Conservation (phyloP, 2,888 invertebrate species). For the Halictus quadricinctus region DNA sequence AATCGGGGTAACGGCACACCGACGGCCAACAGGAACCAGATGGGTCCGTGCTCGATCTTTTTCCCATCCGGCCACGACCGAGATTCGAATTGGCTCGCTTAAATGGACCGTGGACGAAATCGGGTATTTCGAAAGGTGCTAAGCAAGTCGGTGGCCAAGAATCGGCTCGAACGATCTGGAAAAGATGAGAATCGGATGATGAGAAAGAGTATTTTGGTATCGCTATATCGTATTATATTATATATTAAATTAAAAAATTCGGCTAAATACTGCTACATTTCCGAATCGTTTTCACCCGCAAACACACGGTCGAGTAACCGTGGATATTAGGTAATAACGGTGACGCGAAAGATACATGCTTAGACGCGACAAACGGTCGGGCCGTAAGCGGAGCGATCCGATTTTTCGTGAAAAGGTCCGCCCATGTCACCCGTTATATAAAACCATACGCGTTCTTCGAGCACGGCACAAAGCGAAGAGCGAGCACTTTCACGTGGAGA, state of each 20-base stretch:
- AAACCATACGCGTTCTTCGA: conserved; percentile 67
- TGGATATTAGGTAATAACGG: neutral
- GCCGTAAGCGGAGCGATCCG: conserved; percentile 12
- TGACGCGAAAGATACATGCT: neutral
- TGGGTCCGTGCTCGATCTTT: neutral
- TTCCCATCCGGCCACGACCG: conserved; percentile 1
- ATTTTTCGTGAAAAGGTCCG: conserved; percentile 42
- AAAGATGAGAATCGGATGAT: neutral
- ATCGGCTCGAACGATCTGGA: neutral
- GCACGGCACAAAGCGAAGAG: conserved; percentile 71
- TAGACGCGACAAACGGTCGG: neutral
- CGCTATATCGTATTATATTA: neutral
- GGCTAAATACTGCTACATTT: neutral
- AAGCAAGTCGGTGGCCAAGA: neutral
- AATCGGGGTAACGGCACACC: neutral
- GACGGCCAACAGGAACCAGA: neutral
- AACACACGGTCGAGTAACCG: neutral
- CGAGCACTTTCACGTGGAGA: conserved; percentile 79
- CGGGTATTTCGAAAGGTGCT: conserved; percentile 1
- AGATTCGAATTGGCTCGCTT: conserved; percentile 10
- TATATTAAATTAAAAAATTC: too few relatives aligned
- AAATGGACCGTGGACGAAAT: neutral
- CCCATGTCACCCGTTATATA: conserved; percentile 71
- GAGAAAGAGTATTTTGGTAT: neutral
- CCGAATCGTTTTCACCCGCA: neutral